A percentile compares a stretch with the other conserved stretches of the same genome.
phyloP scores from a whole-genome alignment of 1,140 invertebrate species.

The Nasonia giraulti region DNA sequence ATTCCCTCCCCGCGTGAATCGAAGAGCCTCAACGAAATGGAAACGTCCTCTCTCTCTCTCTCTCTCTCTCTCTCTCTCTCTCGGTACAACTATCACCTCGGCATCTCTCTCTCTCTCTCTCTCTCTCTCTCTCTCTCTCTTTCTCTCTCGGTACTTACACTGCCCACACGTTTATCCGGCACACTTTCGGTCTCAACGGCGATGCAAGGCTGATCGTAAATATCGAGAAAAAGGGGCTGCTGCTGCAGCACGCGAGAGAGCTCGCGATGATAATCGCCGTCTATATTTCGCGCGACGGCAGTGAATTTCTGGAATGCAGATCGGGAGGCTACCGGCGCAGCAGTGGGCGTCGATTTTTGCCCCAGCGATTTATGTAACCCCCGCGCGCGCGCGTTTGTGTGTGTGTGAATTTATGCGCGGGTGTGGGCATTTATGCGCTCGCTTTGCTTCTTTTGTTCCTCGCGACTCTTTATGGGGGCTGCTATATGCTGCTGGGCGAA shows the following conservation, averaged over 20 bases:
- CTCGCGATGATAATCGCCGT: conserved; percentile 40
- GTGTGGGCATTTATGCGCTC: background rate
- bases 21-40: background rate
- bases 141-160: background rate
- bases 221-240: conserved; percentile 25
- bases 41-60: background rate
- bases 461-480: background rate
- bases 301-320: conserved; percentile 46
- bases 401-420: conserved; percentile 11
- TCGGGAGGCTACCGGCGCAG: background rate
- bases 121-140: background rate
- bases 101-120: background rate
- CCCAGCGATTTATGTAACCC: background rate
- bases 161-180: conserved; percentile 9
- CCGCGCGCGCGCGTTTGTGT: no score
- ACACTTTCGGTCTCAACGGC: conserved; percentile 30
- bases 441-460: background rate
- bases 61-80: background rate
- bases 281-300: conserved; percentile 30
- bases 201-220: conserved; percentile 25
- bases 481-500: background rate
- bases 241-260: background rate
- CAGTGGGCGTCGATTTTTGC: conserved; percentile 4
- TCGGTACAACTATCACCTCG: background rate
- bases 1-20: background rate